phyloP scores from a whole-genome alignment of 2,113 vertebrate species.

The Syngnathus floridae region DNA sequence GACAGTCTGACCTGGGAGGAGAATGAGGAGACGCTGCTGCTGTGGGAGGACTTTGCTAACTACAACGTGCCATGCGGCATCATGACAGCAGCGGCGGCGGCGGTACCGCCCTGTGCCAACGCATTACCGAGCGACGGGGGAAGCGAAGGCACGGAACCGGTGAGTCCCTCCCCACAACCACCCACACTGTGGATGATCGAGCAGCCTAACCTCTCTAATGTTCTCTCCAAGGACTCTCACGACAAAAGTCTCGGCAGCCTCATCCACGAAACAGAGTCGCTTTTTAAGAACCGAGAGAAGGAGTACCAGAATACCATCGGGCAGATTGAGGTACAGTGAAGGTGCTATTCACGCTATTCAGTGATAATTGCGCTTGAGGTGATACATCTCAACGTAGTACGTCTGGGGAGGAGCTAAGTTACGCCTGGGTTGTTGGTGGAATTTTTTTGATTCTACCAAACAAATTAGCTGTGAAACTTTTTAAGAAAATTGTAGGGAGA shows the following conservation, averaged over 20 bases:
- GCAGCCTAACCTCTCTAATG: constrained; percentile 16
- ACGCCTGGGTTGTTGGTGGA: not conserved
- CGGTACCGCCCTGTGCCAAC: constrained; percentile 8
- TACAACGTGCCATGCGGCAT: constrained; percentile 76
- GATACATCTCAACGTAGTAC: not conserved
- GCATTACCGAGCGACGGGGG: constrained; percentile 44
- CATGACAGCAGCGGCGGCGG: not conserved
- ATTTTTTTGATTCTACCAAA: not conserved
- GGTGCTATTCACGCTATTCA: not conserved
- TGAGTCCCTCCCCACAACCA: constrained; percentile 42
- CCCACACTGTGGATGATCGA: not conserved
- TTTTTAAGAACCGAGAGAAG: constrained; percentile 93
- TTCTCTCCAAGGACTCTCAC: constrained; percentile 67
- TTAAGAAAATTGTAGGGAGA: no score
- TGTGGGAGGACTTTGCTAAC: constrained; percentile 97
- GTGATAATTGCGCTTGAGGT: not conserved
- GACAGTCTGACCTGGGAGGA: constrained; percentile 98
- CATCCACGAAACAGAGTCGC: constrained; percentile 91
- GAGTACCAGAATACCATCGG: constrained; percentile 96
- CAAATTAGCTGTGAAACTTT: no score
- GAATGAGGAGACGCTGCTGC: constrained; percentile 88
- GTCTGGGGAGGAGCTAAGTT: not conserved
- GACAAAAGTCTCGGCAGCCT: constrained; percentile 90
- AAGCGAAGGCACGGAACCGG: constrained; percentile 70
- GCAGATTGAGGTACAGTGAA: constrained; percentile 83